A percentile compares a stretch with the other conserved stretches of the same genome.
These are phyloP conservation scores for Dryas iulia DNA, from an alignment of 1,140 invertebrate species.

Conservation along the genomic window DNA sequence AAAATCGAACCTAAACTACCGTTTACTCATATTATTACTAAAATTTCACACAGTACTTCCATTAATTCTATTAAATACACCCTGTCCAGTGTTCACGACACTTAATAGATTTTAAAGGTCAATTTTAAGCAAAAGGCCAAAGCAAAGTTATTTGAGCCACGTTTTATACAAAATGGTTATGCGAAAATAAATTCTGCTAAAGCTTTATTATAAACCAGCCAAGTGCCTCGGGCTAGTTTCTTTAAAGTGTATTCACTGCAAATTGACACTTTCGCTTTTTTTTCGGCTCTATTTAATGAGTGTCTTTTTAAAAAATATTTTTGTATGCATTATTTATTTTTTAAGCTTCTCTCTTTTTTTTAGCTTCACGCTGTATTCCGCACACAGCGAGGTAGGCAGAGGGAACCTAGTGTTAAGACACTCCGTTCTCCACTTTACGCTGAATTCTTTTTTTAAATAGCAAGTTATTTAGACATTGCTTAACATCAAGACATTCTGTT, in stretches of 20 bases:
- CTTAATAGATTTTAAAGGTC: not conserved
- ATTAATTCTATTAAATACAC: not conserved
- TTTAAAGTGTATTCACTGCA: constrained; percentile 16
- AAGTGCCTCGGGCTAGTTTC: constrained; percentile 1
- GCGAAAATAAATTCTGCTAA: constrained; percentile 1
- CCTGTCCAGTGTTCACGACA: not conserved
- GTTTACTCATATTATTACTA: not conserved
- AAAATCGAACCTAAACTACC: no score
- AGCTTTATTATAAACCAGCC: constrained; percentile 1
- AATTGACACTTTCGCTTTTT: constrained; percentile 11
- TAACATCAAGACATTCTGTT: no score
- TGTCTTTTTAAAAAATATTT: not conserved
- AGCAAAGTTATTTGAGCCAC: not conserved
- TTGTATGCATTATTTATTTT: no score
- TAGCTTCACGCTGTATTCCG: no score
- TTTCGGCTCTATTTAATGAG: not conserved
- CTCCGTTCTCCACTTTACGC: no score
- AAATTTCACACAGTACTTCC: not conserved
- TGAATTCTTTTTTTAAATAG: no score
- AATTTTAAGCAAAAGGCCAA: no score
- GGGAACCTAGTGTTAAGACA: no score
- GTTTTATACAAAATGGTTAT: not conserved
- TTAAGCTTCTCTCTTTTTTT: no score
- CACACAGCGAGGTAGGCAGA: no score
- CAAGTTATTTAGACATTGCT: no score